phyloP scores from a whole-genome alignment of 2,113 vertebrate genomes.

The Ariopsis seemanni region DNA sequence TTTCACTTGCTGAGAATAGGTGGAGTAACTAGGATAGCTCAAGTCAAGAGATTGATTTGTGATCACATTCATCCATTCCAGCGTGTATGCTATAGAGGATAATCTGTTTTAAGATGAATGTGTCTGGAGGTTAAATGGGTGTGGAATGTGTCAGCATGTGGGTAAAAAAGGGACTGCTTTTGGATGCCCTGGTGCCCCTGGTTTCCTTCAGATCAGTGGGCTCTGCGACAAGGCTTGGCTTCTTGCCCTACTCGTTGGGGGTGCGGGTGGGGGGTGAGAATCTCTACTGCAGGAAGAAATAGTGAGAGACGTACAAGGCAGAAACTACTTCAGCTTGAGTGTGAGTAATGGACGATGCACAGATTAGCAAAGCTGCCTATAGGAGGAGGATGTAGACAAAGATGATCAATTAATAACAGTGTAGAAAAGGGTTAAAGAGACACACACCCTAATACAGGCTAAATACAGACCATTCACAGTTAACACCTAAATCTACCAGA shows the following conservation, averaged over 20 bases:
- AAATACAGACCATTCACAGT: background rate
- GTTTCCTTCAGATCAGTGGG: conserved; percentile 49
- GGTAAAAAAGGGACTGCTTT: background rate
- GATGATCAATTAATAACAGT: background rate
- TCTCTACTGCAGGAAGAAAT: conserved; percentile 26
- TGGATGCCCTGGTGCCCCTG: conserved; percentile 43
- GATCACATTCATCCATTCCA: background rate
- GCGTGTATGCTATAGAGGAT: background rate
- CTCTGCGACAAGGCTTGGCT: conserved; percentile 44
- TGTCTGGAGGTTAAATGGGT: conserved; percentile 12
- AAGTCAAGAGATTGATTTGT: background rate
- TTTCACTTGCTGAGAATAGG: background rate
- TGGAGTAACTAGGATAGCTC: background rate
- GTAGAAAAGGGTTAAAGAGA: background rate
- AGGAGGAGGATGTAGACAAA: conserved; percentile 10
- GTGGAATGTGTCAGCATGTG: conserved; percentile 38
- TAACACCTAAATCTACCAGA: background rate
- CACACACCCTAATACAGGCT: background rate
- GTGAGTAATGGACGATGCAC: background rate
- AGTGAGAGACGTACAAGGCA: conserved; percentile 8
- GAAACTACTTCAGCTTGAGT: conserved; percentile 16
- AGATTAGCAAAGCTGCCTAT: background rate
- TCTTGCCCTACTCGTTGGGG: conserved; percentile 29
- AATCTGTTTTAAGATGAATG: conserved; percentile 6
- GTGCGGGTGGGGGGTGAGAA: background rate